Conservation (phyloP, 2,888 invertebrate genomes). For the Apantesis nais region DNA sequence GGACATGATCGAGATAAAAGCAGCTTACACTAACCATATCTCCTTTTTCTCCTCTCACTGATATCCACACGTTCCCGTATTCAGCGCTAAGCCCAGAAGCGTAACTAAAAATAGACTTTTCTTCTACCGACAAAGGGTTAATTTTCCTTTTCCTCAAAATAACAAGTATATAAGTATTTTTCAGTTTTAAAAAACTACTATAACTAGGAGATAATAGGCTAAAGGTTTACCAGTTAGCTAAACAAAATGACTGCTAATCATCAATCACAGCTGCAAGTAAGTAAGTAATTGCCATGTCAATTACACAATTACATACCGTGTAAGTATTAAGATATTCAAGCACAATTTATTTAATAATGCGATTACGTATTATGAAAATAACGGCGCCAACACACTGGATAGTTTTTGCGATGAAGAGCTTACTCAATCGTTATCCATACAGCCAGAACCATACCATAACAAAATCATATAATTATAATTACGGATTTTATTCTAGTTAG, state of each 20-base stretch:
- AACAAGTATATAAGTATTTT: too few relatives aligned
- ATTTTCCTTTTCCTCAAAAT: neutral
- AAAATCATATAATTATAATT: neutral
- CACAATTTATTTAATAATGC: conserved; percentile 23
- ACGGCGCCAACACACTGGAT: conserved; percentile 22
- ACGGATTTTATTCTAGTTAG: neutral
- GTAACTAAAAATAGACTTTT: neutral
- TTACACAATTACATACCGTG: conserved; percentile 44
- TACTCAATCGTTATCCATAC: neutral
- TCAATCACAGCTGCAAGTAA: conserved; percentile 40
- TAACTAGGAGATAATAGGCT: neutral
- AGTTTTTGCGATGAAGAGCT: neutral
- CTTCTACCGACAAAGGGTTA: neutral
- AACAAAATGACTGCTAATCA: conserved; percentile 32
- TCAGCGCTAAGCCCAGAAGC: neutral
- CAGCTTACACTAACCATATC: neutral
- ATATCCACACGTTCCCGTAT: too few relatives aligned
- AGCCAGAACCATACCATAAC: neutral
- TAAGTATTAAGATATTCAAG: conserved; percentile 43
- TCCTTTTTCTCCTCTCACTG: too few relatives aligned
- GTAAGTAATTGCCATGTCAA: conserved; percentile 49
- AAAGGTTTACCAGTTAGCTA: conserved; percentile 12
- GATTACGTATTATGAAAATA: conserved; percentile 17
- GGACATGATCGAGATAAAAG: neutral
- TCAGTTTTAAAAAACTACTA: neutral